Base-by-base conservation (phyloP, 2,888 invertebrate species). In the Tetragonula carbonaria region DNA sequence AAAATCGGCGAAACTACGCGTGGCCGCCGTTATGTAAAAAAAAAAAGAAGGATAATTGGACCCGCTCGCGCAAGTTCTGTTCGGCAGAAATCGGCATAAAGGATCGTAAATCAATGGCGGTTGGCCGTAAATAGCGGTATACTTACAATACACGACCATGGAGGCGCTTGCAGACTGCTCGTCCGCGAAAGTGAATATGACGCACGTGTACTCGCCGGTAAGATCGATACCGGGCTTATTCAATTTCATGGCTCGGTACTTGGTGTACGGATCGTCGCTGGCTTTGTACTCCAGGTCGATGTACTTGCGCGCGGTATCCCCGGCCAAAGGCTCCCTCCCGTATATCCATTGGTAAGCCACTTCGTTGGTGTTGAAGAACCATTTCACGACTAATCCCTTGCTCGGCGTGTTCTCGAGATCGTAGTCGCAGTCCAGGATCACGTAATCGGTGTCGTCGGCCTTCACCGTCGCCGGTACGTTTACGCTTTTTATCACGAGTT, bases 131-230 rank as follows among this genome's bases (percentile, higher is more conserved):
- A 71, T 57, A 71, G 50, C 2, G 51, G 66, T 16, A 80, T 90
- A 95, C 96, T 96, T 93, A 96, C 96, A 95, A 89, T 95, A 96
- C 86, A 96, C 95, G 70, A 95, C 94, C 95, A 96, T 95, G 55
- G 94, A 94, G 75, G 95, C 95, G 79, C 95, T 95, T 45, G 95
- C 95, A 4, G 91, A 91, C 59, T 93, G 94, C 88, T 96, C 96
- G 75, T 93, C 93, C 55, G 89, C 89, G 86, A 93, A 95, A 66
- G 95, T 95, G 79, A 95, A 95, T 75, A 96, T 95, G 88, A 95
- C 95, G 92, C 96, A 96, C 51, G 94, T 95, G 92, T 96, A 96
- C 87, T 95, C 95, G 51, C 96, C 96, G 1, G 95, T 94, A 67
- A 96, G 93, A 65, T 95, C 95, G 59, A 95, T 93, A 55, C 95